phyloP scores from a whole-genome alignment of 2,888 invertebrate species.

The Hirtodrosophila cameraria region DNA sequence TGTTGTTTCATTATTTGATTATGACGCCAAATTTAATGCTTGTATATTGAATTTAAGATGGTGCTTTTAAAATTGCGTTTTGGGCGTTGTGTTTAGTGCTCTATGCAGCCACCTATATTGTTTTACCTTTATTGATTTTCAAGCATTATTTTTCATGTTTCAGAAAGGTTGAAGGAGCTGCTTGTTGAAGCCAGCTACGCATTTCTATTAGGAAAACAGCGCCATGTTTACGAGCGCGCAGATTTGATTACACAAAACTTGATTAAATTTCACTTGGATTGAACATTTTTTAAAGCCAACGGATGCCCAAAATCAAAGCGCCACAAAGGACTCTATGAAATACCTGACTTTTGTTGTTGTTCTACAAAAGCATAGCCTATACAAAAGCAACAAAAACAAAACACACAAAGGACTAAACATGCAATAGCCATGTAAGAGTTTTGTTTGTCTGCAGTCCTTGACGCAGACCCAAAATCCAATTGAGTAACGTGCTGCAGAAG shows the following conservation, averaged over 20 bases:
- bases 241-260: conserved; percentile 71
- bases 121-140: conserved; percentile 61
- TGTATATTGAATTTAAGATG: conserved; percentile 69
- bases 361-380: conserved; percentile 20
- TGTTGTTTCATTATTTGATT: conserved; percentile 69
- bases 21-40: conserved; percentile 48
- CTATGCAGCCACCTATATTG: conserved; percentile 16
- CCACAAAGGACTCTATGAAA: conserved; percentile 39
- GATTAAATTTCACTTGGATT: conserved; percentile 63
- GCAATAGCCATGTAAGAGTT: background rate
- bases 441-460: too few species aligned
- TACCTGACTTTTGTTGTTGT: conserved; percentile 39
- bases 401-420: conserved; percentile 13
- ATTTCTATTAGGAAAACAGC: conserved; percentile 61
- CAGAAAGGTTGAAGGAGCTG: conserved; percentile 21
- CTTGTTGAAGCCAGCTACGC: conserved; percentile 35
- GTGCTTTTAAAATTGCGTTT: background rate
- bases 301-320: conserved; percentile 43
- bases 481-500: conserved; percentile 4
- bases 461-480: conserved; percentile 20
- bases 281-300: conserved; percentile 30
- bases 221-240: conserved; percentile 36
- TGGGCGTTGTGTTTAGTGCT: background rate
- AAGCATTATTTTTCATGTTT: conserved; percentile 49
- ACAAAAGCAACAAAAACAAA: conserved; percentile 3